A percentile compares a stretch with the other conserved stretches of the same genome.
Evolutionary conservation across 2,113 vertebrate species (phyloP).

Genomic region (Xenopus laevis): DNA sequence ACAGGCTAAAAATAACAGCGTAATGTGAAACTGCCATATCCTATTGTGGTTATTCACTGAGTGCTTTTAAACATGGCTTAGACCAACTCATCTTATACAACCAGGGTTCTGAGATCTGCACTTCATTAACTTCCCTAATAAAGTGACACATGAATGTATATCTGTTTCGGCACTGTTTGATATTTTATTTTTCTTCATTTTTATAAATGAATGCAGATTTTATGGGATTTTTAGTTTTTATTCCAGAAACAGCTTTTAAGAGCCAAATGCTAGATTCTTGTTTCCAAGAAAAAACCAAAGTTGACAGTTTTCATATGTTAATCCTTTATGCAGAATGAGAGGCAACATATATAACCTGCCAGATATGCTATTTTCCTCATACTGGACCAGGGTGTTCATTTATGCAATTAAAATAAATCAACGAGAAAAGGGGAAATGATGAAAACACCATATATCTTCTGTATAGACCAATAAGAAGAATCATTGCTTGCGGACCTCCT

Average conservation of each 20-base stretch:
- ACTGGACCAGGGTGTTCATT: neutral
- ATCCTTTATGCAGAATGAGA: neutral
- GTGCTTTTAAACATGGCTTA: neutral
- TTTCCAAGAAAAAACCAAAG: neutral
- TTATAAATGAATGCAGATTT: neutral
- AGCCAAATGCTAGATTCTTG: neutral
- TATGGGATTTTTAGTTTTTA: neutral
- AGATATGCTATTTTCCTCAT: neutral
- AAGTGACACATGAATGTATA: neutral
- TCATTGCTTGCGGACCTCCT: no score
- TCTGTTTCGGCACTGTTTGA: neutral
- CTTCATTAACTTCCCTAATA: neutral
- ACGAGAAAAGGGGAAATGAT: no score
- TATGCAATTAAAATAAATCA: neutral
- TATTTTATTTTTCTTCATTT: neutral
- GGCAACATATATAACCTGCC: neutral
- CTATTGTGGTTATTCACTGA: neutral
- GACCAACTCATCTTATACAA: neutral
- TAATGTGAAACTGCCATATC: neutral
- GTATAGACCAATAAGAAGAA: no score
- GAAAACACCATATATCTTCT: no score
- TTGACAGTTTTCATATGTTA: neutral
- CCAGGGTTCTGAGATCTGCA: neutral
- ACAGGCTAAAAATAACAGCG: neutral
- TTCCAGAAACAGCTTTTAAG: conserved; percentile 4